Evolutionary conservation across 2,113 vertebrate genomes (phyloP).

Genomic region (Lophius piscatorius): DNA sequence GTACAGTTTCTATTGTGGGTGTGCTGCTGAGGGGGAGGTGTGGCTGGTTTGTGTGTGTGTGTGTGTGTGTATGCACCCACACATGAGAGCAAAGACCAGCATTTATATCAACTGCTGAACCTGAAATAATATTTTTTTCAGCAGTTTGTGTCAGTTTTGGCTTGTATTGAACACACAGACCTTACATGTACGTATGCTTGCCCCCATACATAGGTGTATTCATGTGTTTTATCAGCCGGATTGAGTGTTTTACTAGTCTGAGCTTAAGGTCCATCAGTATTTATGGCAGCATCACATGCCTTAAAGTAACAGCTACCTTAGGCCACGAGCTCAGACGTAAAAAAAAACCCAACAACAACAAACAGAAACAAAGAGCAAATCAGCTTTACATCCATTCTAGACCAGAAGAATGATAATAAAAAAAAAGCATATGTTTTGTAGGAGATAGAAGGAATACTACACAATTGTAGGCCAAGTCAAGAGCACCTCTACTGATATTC

Average conservation of each 20-base stretch:
- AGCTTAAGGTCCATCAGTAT: slow-evolving; percentile 52
- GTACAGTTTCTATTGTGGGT: slow-evolving; percentile 54
- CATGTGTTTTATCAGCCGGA: slow-evolving; percentile 12
- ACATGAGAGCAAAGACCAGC: slow-evolving; percentile 7
- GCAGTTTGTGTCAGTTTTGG: not conserved
- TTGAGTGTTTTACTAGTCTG: slow-evolving; percentile 47
- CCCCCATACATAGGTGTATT: not conserved
- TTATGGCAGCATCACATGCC: slow-evolving; percentile 46
- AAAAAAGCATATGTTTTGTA: not conserved
- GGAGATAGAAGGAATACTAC: no score
- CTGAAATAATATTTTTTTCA: not conserved
- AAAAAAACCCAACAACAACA: no score
- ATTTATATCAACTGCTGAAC: not conserved
- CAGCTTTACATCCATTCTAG: no score
- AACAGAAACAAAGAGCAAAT: no score
- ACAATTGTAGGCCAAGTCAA: not conserved
- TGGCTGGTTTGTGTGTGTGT: slow-evolving; percentile 7
- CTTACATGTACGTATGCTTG: not conserved
- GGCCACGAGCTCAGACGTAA: not conserved
- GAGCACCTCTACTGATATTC: not conserved
- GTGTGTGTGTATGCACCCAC: slow-evolving; percentile 2
- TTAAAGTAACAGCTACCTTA: slow-evolving; percentile 51
- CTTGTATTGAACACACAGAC: not conserved
- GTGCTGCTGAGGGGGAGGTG: slow-evolving; percentile 27
- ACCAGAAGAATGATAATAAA: no score